Conservation (phyloP, 2,888 invertebrate species). For the Acleris cristana region DNA sequence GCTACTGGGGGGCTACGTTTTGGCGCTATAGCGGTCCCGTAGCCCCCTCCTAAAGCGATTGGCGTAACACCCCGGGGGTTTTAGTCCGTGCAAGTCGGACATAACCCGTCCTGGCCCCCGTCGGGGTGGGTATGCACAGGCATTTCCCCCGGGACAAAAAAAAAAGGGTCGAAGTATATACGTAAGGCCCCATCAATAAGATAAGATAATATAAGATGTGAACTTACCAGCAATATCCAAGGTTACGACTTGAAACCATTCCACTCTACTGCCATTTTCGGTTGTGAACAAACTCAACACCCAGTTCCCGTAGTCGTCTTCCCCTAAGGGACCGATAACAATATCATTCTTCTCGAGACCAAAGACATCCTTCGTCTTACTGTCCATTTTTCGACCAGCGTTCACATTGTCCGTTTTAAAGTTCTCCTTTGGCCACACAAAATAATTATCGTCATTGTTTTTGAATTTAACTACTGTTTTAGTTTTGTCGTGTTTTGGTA, state of each 20-base stretch:
- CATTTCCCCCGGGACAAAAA: too few relatives aligned
- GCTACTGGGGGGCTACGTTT: too few relatives aligned
- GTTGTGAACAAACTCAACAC: slow-evolving; percentile 60
- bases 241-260: slow-evolving; percentile 68
- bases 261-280: slow-evolving; percentile 56
- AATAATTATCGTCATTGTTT: slow-evolving; percentile 34
- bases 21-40: too few relatives aligned
- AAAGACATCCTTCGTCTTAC: slow-evolving; percentile 37
- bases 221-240: slow-evolving; percentile 64
- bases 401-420: slow-evolving; percentile 49
- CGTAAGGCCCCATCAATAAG: too few relatives aligned
- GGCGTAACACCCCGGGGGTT: too few relatives aligned
- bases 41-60: too few relatives aligned
- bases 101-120: too few relatives aligned
- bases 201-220: too few relatives aligned
- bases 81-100: too few relatives aligned
- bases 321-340: slow-evolving; percentile 62
- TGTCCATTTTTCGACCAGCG: slow-evolving; percentile 5
- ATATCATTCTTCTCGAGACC: slow-evolving; percentile 53
- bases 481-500: slow-evolving; percentile 33
- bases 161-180: too few relatives aligned
- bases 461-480: slow-evolving; percentile 37
- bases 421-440: slow-evolving; percentile 42
- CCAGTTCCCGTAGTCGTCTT: slow-evolving; percentile 72
- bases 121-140: too few relatives aligned